Conservation (phyloP, 2,797 vertebrate species). For the Galaxias olidus region DNA sequence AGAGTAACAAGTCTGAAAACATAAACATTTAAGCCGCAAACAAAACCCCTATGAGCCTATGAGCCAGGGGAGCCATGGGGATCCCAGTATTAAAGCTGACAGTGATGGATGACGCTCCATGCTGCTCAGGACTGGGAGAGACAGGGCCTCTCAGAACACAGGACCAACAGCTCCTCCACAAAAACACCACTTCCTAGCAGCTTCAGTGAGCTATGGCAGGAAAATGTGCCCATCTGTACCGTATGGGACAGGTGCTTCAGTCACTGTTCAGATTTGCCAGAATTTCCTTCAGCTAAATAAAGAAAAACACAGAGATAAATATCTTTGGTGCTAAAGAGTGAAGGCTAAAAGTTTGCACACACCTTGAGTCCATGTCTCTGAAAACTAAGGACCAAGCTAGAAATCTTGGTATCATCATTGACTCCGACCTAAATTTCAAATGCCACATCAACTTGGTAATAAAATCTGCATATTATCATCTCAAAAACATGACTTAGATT, state of each 20-base stretch:
- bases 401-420: no score
- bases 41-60: slow-evolving; percentile 73
- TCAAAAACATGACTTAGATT: no score
- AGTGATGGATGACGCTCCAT: slow-evolving; percentile 76
- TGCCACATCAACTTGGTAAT: no score
- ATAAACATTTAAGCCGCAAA: slow-evolving; percentile 72
- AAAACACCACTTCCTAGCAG: slow-evolving; percentile 8
- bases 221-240: background rate
- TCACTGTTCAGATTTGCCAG: no score
- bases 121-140: slow-evolving; percentile 54
- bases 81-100: slow-evolving; percentile 76
- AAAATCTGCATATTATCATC: no score
- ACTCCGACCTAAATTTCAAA: no score
- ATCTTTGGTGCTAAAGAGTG: no score
- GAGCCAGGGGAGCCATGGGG: slow-evolving; percentile 67
- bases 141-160: slow-evolving; percentile 43
- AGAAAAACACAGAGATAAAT: no score
- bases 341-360: no score
- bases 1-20: slow-evolving; percentile 73
- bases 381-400: no score
- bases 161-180: slow-evolving; percentile 17
- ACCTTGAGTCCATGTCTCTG: no score
- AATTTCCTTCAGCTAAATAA: no score
- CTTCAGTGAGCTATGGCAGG: background rate
- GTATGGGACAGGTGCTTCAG: background rate